Base-by-base conservation (phyloP, 92 coral and sea anemone genomes). In the Anthopleura xanthogrammica region DNA sequence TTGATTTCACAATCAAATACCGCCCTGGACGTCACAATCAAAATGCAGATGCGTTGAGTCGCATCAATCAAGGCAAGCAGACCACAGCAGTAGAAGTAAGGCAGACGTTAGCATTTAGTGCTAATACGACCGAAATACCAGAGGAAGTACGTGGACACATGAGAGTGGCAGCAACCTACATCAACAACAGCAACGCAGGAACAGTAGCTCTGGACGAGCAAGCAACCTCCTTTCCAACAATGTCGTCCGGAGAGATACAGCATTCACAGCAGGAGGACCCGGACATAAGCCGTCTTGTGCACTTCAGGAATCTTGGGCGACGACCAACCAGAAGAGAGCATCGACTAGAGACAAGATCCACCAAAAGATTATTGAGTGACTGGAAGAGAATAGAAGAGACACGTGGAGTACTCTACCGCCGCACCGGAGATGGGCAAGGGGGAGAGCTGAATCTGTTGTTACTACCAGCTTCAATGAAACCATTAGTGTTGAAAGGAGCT, bases 1-100 rank as follows among this genome's bases (percentile, higher is more conserved):
- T n/a, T 48, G 62, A 87, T 80, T 92, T 89, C 82, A 85, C 55
- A 19, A 87, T 92, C 16, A 76, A 87, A 79, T 86, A 89, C 86
- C 80, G 91, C n/a, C 85, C 89, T 36, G 87, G 90, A 14, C 75
- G 77, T 19, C 87, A 79, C 54, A 86, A 89, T 41, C 89, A 76
- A 87, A 88, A 73, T 48, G 81, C 80, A 56, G 90, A 82, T 77
- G 86, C 83, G 39, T 74, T 60, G 48, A 80, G 62, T 36, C 55
- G 72, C 23, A 55, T 56, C 80, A 77, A 41, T 79, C 80, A 39
- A 41, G 83, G 41, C 13, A 80, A 71, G 50, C 77, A 72, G 74
- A 56, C 50, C 52, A 16, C 43, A 36, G 80, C 54, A 43, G 56
- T 46, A 4, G 79, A 75, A 75, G 79, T 75, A 46, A 75, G 55